Conservation (phyloP, 2,888 invertebrate species). For the Baccha elongata region DNA sequence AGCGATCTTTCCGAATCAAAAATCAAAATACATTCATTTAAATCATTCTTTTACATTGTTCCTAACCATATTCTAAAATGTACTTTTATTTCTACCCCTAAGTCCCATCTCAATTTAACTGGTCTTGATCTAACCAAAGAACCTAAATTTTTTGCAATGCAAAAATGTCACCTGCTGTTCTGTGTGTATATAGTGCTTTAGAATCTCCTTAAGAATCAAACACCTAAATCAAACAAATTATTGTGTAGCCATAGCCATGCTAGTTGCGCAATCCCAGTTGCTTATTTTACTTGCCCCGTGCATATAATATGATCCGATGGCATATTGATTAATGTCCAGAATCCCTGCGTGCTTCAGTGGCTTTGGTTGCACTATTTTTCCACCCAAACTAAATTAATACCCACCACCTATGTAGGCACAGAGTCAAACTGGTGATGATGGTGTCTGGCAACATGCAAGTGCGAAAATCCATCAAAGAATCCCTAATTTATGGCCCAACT, state of each 20-base stretch:
- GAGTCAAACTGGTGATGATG: background rate
- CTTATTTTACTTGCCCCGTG: constrained; percentile 19
- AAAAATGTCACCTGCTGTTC: constrained; percentile 25
- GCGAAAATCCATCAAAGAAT: constrained; percentile 59
- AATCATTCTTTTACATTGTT: too few species aligned
- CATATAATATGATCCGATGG: too few species aligned
- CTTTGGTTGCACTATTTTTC: constrained; percentile 16
- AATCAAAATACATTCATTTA: too few species aligned
- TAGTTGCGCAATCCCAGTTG: constrained; percentile 59
- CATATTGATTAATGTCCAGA: constrained; percentile 66
- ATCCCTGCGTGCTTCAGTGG: constrained; percentile 41
- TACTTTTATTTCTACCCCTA: constrained; percentile 1
- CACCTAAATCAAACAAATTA: constrained; percentile 71
- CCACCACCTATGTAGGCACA: constrained; percentile 50
- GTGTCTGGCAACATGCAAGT: constrained; percentile 1
- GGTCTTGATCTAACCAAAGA: constrained; percentile 11
- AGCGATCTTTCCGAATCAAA: too few species aligned
- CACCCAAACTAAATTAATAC: constrained; percentile 66
- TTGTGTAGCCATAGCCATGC: constrained; percentile 34
- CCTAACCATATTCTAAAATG: background rate
- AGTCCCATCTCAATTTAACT: constrained; percentile 9
- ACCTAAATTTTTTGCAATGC: too few species aligned
- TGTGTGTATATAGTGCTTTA: constrained; percentile 5
- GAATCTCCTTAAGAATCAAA: constrained; percentile 37
- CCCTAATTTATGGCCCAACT: constrained; percentile 60